Percentiles rank a stretch among this genome's conserved stretches.
Evolutionary conservation across 2,113 vertebrate species (phyloP).

Genomic region (Pseudonaja textilis): DNA sequence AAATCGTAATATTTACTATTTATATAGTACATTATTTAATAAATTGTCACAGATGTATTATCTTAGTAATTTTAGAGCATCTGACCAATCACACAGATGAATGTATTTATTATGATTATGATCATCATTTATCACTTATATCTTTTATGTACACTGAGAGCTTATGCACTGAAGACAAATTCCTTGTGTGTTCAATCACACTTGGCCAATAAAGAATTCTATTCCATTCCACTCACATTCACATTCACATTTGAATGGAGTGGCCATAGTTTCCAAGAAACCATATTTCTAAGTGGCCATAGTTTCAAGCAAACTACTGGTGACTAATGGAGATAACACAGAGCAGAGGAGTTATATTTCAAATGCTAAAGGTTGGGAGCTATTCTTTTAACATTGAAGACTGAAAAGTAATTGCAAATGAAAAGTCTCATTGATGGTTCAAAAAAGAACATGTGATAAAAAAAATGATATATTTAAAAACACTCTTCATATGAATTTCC

Average conservation of each 20-base stretch:
- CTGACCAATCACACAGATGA: background rate
- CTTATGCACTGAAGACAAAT: no score
- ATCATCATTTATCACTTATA: no score
- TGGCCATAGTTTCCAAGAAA: no score
- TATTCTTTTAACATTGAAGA: background rate
- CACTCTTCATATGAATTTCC: constrained; percentile 58
- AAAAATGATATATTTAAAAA: constrained; percentile 55
- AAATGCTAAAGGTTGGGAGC: background rate
- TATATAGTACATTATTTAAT: background rate
- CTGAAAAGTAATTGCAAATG: background rate
- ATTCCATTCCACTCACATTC: no score
- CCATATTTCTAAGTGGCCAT: background rate
- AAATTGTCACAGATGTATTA: background rate
- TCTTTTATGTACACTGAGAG: no score
- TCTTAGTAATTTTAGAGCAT: background rate
- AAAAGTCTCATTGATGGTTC: background rate
- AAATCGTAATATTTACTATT: background rate
- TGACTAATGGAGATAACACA: background rate
- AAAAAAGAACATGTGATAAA: constrained; percentile 3
- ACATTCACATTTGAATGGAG: background rate
- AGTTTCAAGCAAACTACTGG: background rate
- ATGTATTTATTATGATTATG: no score
- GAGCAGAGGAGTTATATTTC: background rate
- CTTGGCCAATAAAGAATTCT: no score
- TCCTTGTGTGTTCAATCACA: no score